phyloP scores from a whole-genome alignment of 2,888 invertebrate species.

The Horisme vitalbata region DNA sequence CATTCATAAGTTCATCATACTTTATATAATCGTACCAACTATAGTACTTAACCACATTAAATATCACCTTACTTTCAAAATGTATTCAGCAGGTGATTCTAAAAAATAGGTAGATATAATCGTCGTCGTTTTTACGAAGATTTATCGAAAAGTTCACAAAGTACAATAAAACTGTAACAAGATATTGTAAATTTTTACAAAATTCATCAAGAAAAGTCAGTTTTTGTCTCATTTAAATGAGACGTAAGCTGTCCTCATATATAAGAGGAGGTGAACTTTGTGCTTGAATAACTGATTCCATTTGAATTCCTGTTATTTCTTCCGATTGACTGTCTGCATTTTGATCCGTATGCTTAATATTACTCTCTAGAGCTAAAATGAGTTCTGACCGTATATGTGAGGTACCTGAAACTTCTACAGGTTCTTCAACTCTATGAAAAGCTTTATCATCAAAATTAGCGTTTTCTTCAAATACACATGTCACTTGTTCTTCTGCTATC shows the following conservation, averaged over 20 bases:
- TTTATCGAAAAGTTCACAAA: constrained; percentile 57
- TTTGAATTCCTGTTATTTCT: neutral
- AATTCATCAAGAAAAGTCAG: constrained; percentile 50
- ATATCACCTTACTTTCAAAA: constrained; percentile 31
- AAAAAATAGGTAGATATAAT: constrained; percentile 60
- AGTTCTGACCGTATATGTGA: too few relatives aligned
- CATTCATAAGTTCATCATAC: too few relatives aligned
- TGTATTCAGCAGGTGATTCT: constrained; percentile 56
- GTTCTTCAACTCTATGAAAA: too few relatives aligned
- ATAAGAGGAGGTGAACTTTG: constrained; percentile 34
- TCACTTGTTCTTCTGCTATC: neutral
- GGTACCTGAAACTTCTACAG: too few relatives aligned
- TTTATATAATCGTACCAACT: too few relatives aligned
- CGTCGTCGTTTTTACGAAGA: constrained; percentile 53
- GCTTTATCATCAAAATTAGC: too few relatives aligned
- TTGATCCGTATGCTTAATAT: neutral
- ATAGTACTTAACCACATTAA: constrained; percentile 29
- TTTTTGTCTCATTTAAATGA: constrained; percentile 29
- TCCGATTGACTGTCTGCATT: neutral
- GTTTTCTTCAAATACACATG: neutral
- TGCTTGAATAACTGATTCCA: neutral
- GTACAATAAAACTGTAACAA: constrained; percentile 44
- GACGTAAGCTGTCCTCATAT: constrained; percentile 7
- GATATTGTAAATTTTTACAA: constrained; percentile 62
- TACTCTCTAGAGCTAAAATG: too few relatives aligned